phyloP scores from a whole-genome alignment of 1,140 invertebrate species.

The Reticulitermes speratus region DNA sequence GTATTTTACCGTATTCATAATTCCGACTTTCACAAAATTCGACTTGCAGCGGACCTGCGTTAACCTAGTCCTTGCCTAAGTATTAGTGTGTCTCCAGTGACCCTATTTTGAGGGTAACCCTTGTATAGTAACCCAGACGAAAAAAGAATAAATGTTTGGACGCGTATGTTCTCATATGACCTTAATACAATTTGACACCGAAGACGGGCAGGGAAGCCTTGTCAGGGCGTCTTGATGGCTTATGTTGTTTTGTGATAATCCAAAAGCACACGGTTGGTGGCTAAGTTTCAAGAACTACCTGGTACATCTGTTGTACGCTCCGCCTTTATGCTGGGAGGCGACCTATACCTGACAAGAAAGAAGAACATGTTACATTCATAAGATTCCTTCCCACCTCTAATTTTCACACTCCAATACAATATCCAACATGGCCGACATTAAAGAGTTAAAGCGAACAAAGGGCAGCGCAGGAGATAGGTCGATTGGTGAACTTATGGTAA shows the following conservation, averaged over 20 bases:
- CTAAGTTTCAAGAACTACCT: not conserved
- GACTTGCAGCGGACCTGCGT: no score
- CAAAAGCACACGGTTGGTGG: not conserved
- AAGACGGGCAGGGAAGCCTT: not conserved
- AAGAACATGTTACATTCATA: not conserved
- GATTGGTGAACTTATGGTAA: no score
- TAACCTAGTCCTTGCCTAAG: no score
- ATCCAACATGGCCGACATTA: not conserved
- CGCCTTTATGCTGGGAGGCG: not conserved
- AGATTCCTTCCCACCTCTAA: not conserved
- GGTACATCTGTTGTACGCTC: not conserved
- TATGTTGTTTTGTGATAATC: not conserved
- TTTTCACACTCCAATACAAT: not conserved
- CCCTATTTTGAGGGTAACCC: no score
- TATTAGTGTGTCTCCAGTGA: no score
- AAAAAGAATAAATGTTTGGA: no score
- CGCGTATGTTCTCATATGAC: no score
- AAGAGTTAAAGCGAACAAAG: no score
- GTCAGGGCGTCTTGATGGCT: not conserved
- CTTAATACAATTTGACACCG: not conserved
- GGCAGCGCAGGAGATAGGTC: no score
- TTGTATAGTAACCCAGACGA: no score
- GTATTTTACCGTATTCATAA: no score
- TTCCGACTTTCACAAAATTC: no score
- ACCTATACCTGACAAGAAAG: conserved; percentile 10